phyloP scores from a whole-genome alignment of 2,113 vertebrate genomes.

The Mobula hypostoma region DNA sequence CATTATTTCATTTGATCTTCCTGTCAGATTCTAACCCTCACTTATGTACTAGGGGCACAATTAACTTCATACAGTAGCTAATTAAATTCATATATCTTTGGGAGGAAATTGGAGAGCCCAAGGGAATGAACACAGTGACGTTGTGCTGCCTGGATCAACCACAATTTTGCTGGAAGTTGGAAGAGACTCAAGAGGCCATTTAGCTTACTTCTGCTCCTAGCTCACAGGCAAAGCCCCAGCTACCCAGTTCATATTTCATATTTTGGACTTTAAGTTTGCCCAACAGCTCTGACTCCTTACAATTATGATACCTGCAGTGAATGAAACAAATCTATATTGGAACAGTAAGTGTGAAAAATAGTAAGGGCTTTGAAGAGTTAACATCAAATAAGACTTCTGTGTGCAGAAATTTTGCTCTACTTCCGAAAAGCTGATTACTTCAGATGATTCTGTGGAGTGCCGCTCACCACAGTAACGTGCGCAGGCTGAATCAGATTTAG shows the following conservation, averaged over 20 bases:
- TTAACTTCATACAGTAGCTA: too few relatives aligned
- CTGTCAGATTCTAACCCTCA: too few relatives aligned
- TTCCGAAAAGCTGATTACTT: constrained; percentile 21
- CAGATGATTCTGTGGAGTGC: constrained; percentile 13
- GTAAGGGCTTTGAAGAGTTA: constrained; percentile 23
- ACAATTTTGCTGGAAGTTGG: too few relatives aligned
- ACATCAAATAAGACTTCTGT: not conserved
- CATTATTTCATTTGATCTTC: too few relatives aligned
- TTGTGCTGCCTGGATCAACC: too few relatives aligned
- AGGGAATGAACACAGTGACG: too few relatives aligned
- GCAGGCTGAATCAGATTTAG: constrained; percentile 35
- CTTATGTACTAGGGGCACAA: too few relatives aligned
- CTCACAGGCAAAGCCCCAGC: not conserved
- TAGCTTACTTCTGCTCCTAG: too few relatives aligned
- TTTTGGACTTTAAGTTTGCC: not conserved
- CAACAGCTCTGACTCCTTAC: not conserved
- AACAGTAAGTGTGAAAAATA: not conserved
- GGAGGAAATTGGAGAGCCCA: too few relatives aligned
- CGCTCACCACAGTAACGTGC: constrained; percentile 21
- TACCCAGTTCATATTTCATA: not conserved
- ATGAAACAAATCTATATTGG: too few relatives aligned
- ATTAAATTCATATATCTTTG: too few relatives aligned
- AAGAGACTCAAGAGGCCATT: too few relatives aligned
- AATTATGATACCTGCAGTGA: not conserved
- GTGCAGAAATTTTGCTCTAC: constrained; percentile 17